phyloP scores from a whole-genome alignment of 2,888 invertebrate species.

The Limenitis camilla region DNA sequence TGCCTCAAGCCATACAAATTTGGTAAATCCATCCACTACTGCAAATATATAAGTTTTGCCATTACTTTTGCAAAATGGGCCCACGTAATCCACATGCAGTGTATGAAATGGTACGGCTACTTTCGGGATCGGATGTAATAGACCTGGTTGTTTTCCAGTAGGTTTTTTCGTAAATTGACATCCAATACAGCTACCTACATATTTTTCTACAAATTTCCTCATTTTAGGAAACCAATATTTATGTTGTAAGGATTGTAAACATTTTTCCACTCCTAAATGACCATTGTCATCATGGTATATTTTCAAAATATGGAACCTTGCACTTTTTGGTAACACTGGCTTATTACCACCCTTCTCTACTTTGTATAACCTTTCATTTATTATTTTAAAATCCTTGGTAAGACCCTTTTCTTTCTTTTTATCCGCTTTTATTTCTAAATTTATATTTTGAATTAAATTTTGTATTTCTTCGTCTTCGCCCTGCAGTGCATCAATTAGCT shows the following conservation, averaged over 20 bases:
- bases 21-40: background rate
- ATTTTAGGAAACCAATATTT: background rate
- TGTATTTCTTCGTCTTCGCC: too few relatives aligned
- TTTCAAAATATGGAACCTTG: background rate
- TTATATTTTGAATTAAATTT: too few relatives aligned
- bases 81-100: background rate
- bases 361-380: too few relatives aligned
- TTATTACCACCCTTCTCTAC: background rate
- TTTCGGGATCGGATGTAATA: background rate
- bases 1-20: background rate
- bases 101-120: background rate
- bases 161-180: background rate
- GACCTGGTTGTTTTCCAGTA: background rate
- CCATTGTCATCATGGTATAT: background rate
- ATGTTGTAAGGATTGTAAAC: background rate
- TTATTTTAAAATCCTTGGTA: too few relatives aligned
- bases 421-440: too few relatives aligned
- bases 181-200: background rate
- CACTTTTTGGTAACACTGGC: background rate
- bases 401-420: too few relatives aligned
- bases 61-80: background rate
- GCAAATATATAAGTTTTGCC: background rate
- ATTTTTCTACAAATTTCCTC: background rate
- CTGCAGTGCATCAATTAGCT: too few relatives aligned
- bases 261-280: background rate